Base-by-base conservation (phyloP, 2,888 invertebrate genomes). In the Cryptocephalus primarius region DNA sequence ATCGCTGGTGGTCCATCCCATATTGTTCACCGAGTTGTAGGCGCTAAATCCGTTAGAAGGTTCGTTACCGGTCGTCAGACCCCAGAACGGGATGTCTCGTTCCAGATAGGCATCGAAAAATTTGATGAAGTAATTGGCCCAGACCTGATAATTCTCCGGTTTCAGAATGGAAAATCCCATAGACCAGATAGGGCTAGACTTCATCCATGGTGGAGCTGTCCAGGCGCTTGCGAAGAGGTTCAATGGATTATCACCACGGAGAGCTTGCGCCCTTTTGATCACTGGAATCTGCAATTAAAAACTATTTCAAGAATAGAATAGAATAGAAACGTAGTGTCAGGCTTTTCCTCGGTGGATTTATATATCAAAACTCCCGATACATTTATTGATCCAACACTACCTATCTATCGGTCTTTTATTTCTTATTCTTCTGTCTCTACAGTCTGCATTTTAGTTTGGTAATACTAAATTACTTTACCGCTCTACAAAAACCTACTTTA, bases 21-120 rank as follows among this genome's bases (percentile, higher is more conserved):
- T 48, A 3, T 22, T 22, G 22, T 22, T 51, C 38, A 62, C 39
- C 32, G 48, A 48, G 41, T 48, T 47, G 8, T 61, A 61, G 43
- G 46, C 47, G 6, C 6, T 36, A 11, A 51, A 12, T 13, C 51
- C 54, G 60, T 83, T 81, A 6, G 77, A 62, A 0, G 94, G 93
- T 63, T 94, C 93, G 64, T 93, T 94, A 22, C 90, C 88, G 0
- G 87, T 84, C 0, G 91, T 85, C 33, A 92, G 70, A 0, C 82
- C 88, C 93, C 93, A 94, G 53, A 85, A 78, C 1, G 75, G 67
- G 38, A 79, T 68, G 11, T 80, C 80, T n/a, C 80, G 68, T 33
- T 77, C 74, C 47, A 76, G 72, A 69, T 93, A 93, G 46, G 77
- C 79, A 52, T 88, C 79, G 38, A 93, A 66, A 71, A 89, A 91